Conservation (phyloP, 1,140 invertebrate genomes). For the Epicauta chinensis region DNA sequence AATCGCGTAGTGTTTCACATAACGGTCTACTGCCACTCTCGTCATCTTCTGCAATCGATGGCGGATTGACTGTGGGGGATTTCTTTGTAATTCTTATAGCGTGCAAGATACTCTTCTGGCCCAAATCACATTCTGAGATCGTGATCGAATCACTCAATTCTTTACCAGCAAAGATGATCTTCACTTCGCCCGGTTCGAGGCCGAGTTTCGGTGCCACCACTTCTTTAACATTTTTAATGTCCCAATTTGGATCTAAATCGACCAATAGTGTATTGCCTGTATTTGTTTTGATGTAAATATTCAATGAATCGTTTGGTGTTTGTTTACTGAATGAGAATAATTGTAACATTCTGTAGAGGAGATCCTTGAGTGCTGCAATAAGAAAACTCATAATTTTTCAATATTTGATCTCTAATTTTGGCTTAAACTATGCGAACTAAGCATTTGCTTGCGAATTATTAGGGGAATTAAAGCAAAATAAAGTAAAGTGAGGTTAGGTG, state of each 20-base stretch:
- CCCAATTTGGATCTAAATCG: slow-evolving; percentile 68
- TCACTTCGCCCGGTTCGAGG: slow-evolving; percentile 62
- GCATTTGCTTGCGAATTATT: no score
- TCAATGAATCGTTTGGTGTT: slow-evolving; percentile 55
- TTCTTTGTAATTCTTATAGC: slow-evolving; percentile 53
- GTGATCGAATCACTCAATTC: slow-evolving; percentile 67
- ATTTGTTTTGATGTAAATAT: slow-evolving; percentile 66
- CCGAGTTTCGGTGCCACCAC: slow-evolving; percentile 62
- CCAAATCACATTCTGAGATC: slow-evolving; percentile 75
- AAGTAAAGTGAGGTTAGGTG: no score
- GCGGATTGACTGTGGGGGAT: slow-evolving; percentile 23
- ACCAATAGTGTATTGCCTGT: slow-evolving; percentile 60
- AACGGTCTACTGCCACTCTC: slow-evolving; percentile 53
- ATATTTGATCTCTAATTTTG: no score
- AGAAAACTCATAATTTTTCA: slow-evolving; percentile 61
- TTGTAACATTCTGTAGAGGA: slow-evolving; percentile 57
- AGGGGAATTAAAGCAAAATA: no score
- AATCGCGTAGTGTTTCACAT: slow-evolving; percentile 59
- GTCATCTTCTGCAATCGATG: slow-evolving; percentile 30
- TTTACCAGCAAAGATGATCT: slow-evolving; percentile 82
- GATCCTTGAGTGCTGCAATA: slow-evolving; percentile 48
- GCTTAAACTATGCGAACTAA: no score
- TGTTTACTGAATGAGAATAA: slow-evolving; percentile 56
- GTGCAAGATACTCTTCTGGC: slow-evolving; percentile 73
- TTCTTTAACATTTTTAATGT: slow-evolving; percentile 69